A percentile compares a stretch with the other conserved stretches of the same genome.
phyloP scores from a whole-genome alignment of 2,113 vertebrate species.

The Albula glossodonta region DNA sequence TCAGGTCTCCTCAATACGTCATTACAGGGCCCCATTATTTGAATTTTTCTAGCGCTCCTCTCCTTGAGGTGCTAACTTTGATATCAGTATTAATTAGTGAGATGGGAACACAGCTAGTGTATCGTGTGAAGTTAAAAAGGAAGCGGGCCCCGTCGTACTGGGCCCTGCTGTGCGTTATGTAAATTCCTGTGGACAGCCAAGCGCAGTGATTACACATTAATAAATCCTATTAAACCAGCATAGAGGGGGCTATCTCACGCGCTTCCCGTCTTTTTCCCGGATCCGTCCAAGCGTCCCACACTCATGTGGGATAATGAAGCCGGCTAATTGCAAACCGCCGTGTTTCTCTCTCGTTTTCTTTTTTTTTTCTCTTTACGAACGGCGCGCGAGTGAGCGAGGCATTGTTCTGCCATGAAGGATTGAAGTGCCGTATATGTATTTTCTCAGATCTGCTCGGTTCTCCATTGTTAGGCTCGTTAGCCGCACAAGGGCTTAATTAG shows the following conservation, averaged over 20 bases:
- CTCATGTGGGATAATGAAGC: slow-evolving; percentile 17
- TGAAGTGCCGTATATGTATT: slow-evolving; percentile 32
- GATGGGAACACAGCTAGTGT: slow-evolving; percentile 1
- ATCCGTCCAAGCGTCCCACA: not conserved
- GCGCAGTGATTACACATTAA: slow-evolving; percentile 26
- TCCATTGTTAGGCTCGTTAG: slow-evolving; percentile 63
- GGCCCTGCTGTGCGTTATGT: slow-evolving; percentile 9
- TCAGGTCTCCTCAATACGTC: slow-evolving; percentile 36
- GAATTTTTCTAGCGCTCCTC: not conserved
- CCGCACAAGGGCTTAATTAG: slow-evolving; percentile 62
- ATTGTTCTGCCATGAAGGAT: no score
- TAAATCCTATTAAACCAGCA: slow-evolving; percentile 24
- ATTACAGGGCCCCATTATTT: not conserved
- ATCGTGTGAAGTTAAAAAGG: slow-evolving; percentile 11
- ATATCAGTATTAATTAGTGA: slow-evolving; percentile 33
- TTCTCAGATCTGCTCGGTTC: slow-evolving; percentile 49
- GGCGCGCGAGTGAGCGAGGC: not conserved
- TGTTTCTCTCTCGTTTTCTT: not conserved
- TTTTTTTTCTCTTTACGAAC: no score
- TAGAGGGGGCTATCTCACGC: slow-evolving; percentile 16
- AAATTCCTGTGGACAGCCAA: slow-evolving; percentile 8
- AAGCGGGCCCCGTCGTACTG: not conserved
- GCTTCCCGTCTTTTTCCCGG: not conserved
- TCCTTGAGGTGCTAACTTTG: slow-evolving; percentile 12
- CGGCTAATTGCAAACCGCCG: slow-evolving; percentile 23